A percentile compares a stretch with the other conserved stretches of the same genome.
These are phyloP conservation scores for Chlorops oryzae DNA, from an alignment of 1,140 invertebrate species.

Conservation along the genomic window DNA sequence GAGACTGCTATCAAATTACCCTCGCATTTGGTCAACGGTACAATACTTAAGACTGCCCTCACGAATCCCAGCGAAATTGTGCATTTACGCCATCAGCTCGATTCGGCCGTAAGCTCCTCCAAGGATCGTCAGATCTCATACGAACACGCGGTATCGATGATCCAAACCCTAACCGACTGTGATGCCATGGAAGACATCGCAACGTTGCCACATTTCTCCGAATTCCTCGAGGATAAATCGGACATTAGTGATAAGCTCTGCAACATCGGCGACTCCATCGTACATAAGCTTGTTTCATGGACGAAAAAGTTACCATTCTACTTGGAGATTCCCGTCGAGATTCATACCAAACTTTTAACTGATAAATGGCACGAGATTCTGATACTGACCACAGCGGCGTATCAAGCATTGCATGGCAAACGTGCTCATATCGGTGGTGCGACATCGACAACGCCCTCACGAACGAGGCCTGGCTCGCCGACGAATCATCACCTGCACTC, in stretches of 20 bases:
- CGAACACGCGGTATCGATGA: constrained; percentile 76
- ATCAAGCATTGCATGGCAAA: constrained; percentile 82
- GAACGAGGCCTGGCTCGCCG: constrained; percentile 5
- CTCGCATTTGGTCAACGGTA: constrained; percentile 78
- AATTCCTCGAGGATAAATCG: constrained; percentile 82
- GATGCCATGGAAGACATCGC: constrained; percentile 94
- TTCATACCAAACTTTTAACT: constrained; percentile 88
- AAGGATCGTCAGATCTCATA: constrained; percentile 74
- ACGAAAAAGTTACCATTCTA: constrained; percentile 96
- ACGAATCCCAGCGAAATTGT: constrained; percentile 90
- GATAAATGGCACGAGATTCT: constrained; percentile 97
- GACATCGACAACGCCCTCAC: constrained; percentile 9
- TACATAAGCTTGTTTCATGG: constrained; percentile 96
- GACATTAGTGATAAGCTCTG: constrained; percentile 87
- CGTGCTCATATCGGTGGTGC: constrained; percentile 31
- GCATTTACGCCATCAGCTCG: constrained; percentile 77
- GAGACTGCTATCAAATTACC: constrained; percentile 47
- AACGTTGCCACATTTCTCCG: constrained; percentile 81
- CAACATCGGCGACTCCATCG: constrained; percentile 92
- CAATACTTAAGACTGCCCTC: constrained; percentile 87
- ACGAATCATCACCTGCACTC: constrained; percentile 12
- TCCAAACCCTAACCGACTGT: constrained; percentile 85
- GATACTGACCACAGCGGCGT: constrained; percentile 87
- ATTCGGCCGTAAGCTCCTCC: constrained; percentile 78
- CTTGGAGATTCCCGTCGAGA: constrained; percentile 87